Conservation (phyloP, 1,140 invertebrate genomes). For the Telenomus remus region DNA sequence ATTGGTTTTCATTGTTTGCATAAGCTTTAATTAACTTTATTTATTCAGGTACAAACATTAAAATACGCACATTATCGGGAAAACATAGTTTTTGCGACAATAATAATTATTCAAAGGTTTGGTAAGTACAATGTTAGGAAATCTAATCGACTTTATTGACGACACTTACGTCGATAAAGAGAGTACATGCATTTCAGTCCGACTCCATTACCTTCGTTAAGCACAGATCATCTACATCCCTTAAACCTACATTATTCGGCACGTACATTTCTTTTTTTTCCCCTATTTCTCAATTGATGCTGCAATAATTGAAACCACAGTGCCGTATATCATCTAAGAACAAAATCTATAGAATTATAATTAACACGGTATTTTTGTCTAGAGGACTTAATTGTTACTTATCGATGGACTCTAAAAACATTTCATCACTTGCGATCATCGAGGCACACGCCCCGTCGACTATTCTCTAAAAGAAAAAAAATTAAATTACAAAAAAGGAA, state of each 20-base stretch:
- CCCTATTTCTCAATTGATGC: conserved; percentile 12
- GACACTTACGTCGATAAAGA: conserved; percentile 23
- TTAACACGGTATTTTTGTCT: conserved; percentile 42
- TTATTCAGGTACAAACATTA: conserved; percentile 20
- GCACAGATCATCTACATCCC: conserved; percentile 35
- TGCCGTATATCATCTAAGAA: conserved; percentile 28
- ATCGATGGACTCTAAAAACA: conserved; percentile 9
- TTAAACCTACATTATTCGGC: conserved; percentile 31
- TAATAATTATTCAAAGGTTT: not conserved
- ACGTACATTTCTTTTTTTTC: conserved; percentile 18
- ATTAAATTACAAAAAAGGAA: conserved; percentile 12
- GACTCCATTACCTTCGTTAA: conserved; percentile 1
- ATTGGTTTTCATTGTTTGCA: not conserved
- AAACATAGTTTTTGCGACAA: not conserved
- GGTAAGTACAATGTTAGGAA: no score
- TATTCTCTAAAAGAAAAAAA: conserved; percentile 5
- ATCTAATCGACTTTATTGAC: not conserved
- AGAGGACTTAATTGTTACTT: conserved; percentile 21
- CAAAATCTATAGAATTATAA: conserved; percentile 41
- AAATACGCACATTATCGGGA: not conserved
- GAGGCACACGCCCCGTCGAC: conserved; percentile 5
- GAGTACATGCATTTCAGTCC: conserved; percentile 18
- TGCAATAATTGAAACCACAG: conserved; percentile 27
- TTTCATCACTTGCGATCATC: conserved; percentile 29
- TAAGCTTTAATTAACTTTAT: not conserved